Percentiles rank a stretch among this genome's conserved stretches.
phyloP scores from a whole-genome alignment of 64 coral and sea anemone genomes.

The Trachythela sp. region DNA sequence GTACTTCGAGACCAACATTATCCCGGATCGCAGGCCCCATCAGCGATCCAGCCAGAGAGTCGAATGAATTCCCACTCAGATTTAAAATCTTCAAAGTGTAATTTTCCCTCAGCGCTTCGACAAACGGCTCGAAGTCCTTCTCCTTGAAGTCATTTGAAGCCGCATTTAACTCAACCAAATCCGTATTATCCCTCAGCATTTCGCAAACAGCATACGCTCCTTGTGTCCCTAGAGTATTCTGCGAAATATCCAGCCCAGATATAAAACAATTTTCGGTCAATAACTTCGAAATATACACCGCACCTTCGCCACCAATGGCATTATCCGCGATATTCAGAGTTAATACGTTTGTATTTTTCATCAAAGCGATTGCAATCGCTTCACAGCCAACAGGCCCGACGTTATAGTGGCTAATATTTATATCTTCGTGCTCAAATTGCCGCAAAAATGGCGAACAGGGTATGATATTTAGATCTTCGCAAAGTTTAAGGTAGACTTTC shows the following conservation, averaged over 20 bases:
- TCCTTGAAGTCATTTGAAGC: conserved; percentile 67
- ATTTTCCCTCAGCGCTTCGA: conserved; percentile 85
- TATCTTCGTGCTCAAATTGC: conserved; percentile 65
- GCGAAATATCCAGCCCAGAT: conserved; percentile 78
- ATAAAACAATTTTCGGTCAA: conserved; percentile 86
- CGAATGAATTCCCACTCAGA: conserved; percentile 73
- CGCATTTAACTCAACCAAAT: conserved; percentile 78
- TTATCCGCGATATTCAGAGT: conserved; percentile 71
- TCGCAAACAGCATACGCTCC: conserved; percentile 87
- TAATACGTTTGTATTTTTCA: conserved; percentile 62
- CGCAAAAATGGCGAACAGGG: conserved; percentile 72
- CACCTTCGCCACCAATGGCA: conserved; percentile 64
- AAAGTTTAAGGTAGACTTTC: conserved; percentile 56
- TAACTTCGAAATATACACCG: conserved; percentile 89
- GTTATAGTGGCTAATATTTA: conserved; percentile 79
- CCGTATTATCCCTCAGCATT: conserved; percentile 74
- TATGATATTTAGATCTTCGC: conserved; percentile 60
- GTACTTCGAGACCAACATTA: conserved; percentile 78
- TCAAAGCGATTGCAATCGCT: conserved; percentile 67
- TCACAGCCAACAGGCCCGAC: conserved; percentile 66
- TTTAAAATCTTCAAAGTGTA: conserved; percentile 84
- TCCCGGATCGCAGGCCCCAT: conserved; percentile 76
- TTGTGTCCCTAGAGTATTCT: conserved; percentile 77
- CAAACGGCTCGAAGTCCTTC: conserved; percentile 82
- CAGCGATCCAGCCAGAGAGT: conserved; percentile 64